phyloP scores from a whole-genome alignment of 1,140 invertebrate species.

The Drosophila punjabiensis region DNA sequence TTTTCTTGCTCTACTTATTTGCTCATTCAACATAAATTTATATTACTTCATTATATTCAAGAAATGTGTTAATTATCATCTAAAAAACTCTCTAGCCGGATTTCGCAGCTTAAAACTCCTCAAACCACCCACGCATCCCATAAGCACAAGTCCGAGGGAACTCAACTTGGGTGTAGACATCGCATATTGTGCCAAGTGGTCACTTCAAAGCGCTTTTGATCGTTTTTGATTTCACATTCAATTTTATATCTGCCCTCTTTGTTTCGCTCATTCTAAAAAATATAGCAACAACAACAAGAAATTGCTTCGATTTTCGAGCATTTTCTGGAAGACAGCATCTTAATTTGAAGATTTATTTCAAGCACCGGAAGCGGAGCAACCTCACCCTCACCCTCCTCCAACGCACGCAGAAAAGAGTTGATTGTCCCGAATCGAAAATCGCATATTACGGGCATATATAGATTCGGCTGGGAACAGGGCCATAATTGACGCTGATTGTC shows the following conservation, averaged over 20 bases:
- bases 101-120: slow-evolving; percentile 29
- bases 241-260: slow-evolving; percentile 47
- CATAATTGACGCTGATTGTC: slow-evolving; percentile 77
- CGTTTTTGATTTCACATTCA: slow-evolving; percentile 74
- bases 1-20: too few species aligned
- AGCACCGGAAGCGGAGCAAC: slow-evolving; percentile 74
- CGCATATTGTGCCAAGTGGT: slow-evolving; percentile 77
- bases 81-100: background rate
- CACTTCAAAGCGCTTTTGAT: slow-evolving; percentile 78
- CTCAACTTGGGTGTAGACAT: slow-evolving; percentile 62
- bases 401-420: slow-evolving; percentile 47
- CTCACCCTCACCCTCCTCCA: background rate
- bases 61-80: slow-evolving; percentile 3
- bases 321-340: slow-evolving; percentile 72
- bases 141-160: slow-evolving; percentile 25
- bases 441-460: slow-evolving; percentile 25
- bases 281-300: slow-evolving; percentile 36
- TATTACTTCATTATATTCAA: too few species aligned
- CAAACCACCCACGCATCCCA: slow-evolving; percentile 35
- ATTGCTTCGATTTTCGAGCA: slow-evolving; percentile 78
- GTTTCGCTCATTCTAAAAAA: slow-evolving; percentile 63
- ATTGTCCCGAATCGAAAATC: slow-evolving; percentile 63
- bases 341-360: slow-evolving; percentile 82
- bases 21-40: too few species aligned
- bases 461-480: slow-evolving; percentile 33